Evolutionary conservation across 2,888 invertebrate species (phyloP).

Genomic region (Eristalis pertinax): DNA sequence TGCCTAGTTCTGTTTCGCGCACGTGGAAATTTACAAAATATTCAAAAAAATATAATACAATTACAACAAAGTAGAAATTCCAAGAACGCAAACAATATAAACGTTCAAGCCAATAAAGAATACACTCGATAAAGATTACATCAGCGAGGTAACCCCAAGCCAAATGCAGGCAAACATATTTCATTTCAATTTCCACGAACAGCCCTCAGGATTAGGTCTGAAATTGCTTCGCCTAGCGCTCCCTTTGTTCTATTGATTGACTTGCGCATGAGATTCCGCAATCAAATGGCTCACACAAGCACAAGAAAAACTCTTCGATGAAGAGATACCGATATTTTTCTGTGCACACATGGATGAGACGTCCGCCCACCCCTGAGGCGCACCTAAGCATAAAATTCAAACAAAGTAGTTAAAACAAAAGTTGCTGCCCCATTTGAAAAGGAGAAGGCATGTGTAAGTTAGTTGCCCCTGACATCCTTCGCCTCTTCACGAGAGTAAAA

Average conservation of each 20-base stretch:
- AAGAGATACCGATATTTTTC: constrained; percentile 7
- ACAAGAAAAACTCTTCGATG: too few relatives aligned
- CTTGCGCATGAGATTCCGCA: not conserved
- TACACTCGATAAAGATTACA: not conserved
- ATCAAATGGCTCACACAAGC: not conserved
- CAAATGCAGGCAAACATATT: not conserved
- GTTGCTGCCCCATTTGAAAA: constrained; percentile 32
- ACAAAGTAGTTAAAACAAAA: constrained; percentile 41
- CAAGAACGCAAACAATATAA: not conserved
- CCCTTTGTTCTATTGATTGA: not conserved
- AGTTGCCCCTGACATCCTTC: constrained; percentile 1
- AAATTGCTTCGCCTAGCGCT: not conserved
- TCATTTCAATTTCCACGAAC: not conserved
- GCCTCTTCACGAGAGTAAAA: constrained; percentile 20
- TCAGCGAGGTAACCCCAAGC: not conserved
- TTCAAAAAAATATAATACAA: too few relatives aligned
- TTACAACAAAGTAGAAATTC: not conserved
- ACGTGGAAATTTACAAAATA: too few relatives aligned
- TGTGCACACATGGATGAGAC: not conserved
- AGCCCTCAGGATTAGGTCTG: not conserved
- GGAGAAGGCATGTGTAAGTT: constrained; percentile 12
- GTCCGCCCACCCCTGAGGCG: not conserved
- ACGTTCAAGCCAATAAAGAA: not conserved
- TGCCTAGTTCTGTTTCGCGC: too few relatives aligned
- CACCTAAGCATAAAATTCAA: constrained; percentile 23